Percentiles rank a stretch among this genome's conserved stretches.
Evolutionary conservation across 1,140 invertebrate genomes (phyloP).

Genomic region (Archegozetes longisetosus): DNA sequence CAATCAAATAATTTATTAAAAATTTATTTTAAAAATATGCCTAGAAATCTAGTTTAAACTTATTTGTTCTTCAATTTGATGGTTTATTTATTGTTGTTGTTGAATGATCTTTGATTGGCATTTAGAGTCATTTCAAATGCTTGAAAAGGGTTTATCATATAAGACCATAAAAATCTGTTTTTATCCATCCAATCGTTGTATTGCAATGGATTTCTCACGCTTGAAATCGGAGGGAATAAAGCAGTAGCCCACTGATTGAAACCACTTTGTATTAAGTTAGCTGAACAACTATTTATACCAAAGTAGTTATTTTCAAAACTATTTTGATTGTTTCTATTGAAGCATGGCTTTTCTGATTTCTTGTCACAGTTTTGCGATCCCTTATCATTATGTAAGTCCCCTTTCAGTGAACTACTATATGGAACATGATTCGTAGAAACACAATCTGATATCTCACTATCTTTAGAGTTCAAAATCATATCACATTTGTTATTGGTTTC

Average conservation of each 20-base stretch:
- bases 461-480: not conserved
- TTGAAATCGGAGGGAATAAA: not conserved
- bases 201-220: not conserved
- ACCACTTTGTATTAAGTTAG: not conserved
- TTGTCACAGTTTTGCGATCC: no score
- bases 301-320: not conserved
- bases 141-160: not conserved
- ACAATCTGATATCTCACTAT: not conserved
- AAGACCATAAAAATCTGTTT: not conserved
- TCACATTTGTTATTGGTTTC: not conserved
- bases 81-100: no score
- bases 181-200: not conserved
- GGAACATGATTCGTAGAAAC: not conserved
- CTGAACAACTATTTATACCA: not conserved
- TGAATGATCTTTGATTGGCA: no score
- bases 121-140: not conserved
- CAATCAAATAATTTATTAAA: no score
- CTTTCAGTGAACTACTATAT: not conserved
- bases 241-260: not conserved
- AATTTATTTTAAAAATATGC: no score
- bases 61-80: no score
- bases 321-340: no score
- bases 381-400: not conserved
- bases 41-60: no score
- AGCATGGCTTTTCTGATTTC: no score